Evolutionary conservation across 2,888 invertebrate genomes (phyloP).

Genomic region (Agrilus mali): DNA sequence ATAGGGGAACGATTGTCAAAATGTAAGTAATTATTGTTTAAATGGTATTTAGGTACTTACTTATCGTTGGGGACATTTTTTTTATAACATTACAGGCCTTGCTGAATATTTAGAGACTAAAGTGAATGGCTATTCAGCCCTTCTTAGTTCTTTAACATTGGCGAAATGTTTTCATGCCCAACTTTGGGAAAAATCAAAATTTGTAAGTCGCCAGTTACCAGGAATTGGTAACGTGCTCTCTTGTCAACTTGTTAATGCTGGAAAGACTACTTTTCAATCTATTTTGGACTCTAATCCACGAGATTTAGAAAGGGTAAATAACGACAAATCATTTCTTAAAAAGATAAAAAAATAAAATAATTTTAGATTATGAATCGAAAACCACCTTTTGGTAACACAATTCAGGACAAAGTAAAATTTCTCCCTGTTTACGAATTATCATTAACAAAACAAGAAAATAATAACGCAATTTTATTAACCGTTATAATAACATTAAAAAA

Average conservation of each 20-base stretch:
- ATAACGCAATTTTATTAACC: slow-evolving; percentile 3
- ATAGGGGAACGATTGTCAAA: slow-evolving; percentile 53
- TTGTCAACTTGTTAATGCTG: slow-evolving; percentile 48
- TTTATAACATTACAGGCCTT: slow-evolving; percentile 34
- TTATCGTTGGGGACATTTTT: background rate
- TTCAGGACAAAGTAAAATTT: slow-evolving; percentile 46
- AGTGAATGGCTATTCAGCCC: slow-evolving; percentile 35
- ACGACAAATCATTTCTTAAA: background rate
- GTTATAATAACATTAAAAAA: slow-evolving; percentile 30
- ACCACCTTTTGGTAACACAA: slow-evolving; percentile 57
- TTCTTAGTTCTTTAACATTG: slow-evolving; percentile 47
- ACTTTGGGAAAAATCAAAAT: slow-evolving; percentile 65
- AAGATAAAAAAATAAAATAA: slow-evolving; percentile 9
- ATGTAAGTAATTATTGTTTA: slow-evolving; percentile 39
- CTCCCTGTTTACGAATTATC: slow-evolving; percentile 50
- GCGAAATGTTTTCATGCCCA: slow-evolving; percentile 53
- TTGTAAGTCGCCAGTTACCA: slow-evolving; percentile 54
- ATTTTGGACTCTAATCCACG: slow-evolving; percentile 55
- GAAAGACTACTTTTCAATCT: slow-evolving; percentile 51
- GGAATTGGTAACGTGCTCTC: slow-evolving; percentile 59
- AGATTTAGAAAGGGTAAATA: slow-evolving; percentile 53
- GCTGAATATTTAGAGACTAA: slow-evolving; percentile 41
- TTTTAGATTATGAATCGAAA: slow-evolving; percentile 57
- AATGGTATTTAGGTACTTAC: no score
- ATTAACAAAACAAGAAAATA: slow-evolving; percentile 12